phyloP scores from a whole-genome alignment of 1,140 invertebrate species.

The Temnothorax curvispinosus region DNA sequence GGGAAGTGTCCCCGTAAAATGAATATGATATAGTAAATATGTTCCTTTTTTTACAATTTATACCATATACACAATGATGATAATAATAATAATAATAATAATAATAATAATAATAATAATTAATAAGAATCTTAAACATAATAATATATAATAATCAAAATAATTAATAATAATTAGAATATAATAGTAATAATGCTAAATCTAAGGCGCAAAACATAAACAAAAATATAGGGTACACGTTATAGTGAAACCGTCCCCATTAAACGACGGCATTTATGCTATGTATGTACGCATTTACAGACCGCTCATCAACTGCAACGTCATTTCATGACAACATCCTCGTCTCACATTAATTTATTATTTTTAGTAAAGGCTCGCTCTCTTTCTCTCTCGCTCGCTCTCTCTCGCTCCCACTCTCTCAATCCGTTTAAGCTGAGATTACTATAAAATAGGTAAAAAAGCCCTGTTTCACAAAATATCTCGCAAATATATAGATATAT shows the following conservation, averaged over 20 bases:
- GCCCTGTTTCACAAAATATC: constrained; percentile 81
- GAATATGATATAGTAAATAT: constrained; percentile 82
- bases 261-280: constrained; percentile 71
- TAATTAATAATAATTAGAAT: constrained; percentile 75
- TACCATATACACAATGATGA: constrained; percentile 79
- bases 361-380: constrained; percentile 55
- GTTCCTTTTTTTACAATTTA: constrained; percentile 82
- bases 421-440: constrained; percentile 78
- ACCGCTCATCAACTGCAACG: constrained; percentile 66
- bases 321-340: constrained; percentile 51
- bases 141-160: constrained; percentile 69
- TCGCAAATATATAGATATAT: constrained; percentile 78
- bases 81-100: constrained; percentile 53
- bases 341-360: constrained; percentile 54
- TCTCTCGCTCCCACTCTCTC: constrained; percentile 62
- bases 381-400: constrained; percentile 53
- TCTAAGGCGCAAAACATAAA: constrained; percentile 76
- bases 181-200: constrained; percentile 77
- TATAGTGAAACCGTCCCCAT: constrained; percentile 74
- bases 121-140: constrained; percentile 69
- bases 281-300: constrained; percentile 77
- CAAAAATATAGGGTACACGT: constrained; percentile 75
- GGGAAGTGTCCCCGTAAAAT: constrained; percentile 76
- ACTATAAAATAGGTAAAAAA: constrained; percentile 84
- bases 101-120: constrained; percentile 74